Conservation (phyloP, 1,140 invertebrate genomes). For the Leucophenga varia region DNA sequence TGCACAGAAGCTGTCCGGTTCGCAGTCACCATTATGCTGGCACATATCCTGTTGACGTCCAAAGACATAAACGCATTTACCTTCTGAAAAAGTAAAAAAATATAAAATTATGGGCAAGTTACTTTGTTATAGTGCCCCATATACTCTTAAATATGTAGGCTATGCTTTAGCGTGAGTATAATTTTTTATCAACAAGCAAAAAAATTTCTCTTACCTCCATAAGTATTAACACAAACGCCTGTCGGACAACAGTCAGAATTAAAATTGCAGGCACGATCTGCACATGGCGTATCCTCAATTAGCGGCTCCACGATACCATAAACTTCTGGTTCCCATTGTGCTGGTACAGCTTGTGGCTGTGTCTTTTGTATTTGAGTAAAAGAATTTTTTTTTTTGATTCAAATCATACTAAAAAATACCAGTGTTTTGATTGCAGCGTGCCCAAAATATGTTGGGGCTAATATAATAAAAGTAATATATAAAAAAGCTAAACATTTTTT, state of each 20-base stretch:
- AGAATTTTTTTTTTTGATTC: no score
- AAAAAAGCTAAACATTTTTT: no score
- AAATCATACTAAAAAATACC: no score
- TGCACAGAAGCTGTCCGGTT: constrained; percentile 70
- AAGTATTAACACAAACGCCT: constrained; percentile 71
- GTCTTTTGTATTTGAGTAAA: no score
- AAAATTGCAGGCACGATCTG: constrained; percentile 65
- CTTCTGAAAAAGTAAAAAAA: constrained; percentile 47
- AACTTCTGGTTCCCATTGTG: constrained; percentile 37
- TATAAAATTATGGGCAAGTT: no score
- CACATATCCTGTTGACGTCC: constrained; percentile 76
- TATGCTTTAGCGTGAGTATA: background rate
- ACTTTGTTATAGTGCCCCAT: no score
- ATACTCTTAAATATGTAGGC: no score
- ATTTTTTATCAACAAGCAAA: background rate
- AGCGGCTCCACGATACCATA: constrained; percentile 59
- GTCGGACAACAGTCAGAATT: constrained; percentile 78
- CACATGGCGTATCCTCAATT: constrained; percentile 64
- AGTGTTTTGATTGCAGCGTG: no score
- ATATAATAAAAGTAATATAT: no score
- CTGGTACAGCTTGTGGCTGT: no score
- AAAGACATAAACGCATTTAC: constrained; percentile 71
- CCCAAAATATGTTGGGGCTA: no score
- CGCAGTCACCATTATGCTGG: constrained; percentile 72
- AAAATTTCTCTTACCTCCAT: constrained; percentile 63